Base-by-base conservation (phyloP, 1,140 invertebrate species). In the Drosophila bipectinata region DNA sequence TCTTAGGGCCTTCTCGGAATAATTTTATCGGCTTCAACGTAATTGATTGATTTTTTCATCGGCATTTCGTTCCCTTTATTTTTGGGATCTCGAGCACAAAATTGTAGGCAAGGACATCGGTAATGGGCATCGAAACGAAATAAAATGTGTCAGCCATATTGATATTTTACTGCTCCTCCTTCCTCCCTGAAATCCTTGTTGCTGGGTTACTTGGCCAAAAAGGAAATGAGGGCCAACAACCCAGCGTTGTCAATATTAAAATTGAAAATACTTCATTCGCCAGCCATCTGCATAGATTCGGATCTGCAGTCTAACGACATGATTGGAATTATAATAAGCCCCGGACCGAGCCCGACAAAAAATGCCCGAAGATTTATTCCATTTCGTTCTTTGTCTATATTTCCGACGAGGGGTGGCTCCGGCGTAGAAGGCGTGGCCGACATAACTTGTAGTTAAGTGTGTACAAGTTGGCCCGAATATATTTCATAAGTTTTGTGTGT, bases 271-370 rank as follows among this genome's bases (percentile, higher is more conserved):
- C 69, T 80, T 77, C 52, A 68, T 52, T 64, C 62, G 55, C 49
- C 51, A 68, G 37, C 53, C 39, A 32, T 55, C 37, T 69, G 53
- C 74, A 71, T 47, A 71, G 63, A 69, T 39, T 41, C 45, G 9
- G 54, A 63, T 49, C 39, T 68, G 75, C 68, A 62, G 62, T 62
- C 55, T 45, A 52, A 47, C 60, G 61, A 72, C 81, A 81, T 77
- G 77, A 77, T 71, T 80, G 77, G 77, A 85, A 85, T 85, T 85
- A 81, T 84, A 85, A 84, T 84, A 81, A 81, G 81, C 71, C 66
- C 49, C 60, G 57, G 60, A 52, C 47, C 52, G 12, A 18, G 44
- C 44, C n/a, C 7, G 2, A 47, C 9, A 51, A 30, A 69, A 56
- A 34, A 59, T 8, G 54, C 15, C 49, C 26, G 1, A 32, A 63